These are phyloP conservation scores for Darevskia nairensis DNA, from an alignment of 2,797 vertebrate genomes.

Conservation along the genomic window DNA sequence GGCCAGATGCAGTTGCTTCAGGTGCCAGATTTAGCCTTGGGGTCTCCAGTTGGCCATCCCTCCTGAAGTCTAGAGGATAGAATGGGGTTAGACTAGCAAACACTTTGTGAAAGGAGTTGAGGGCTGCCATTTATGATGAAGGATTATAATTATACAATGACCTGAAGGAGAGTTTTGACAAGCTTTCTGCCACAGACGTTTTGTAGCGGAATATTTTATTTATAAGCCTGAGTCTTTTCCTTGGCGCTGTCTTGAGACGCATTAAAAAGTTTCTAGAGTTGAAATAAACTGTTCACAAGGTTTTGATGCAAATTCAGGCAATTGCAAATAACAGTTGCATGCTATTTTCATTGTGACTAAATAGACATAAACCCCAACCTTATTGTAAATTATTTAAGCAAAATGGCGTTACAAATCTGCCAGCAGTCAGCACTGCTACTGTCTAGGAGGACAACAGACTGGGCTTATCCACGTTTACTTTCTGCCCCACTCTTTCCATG, in stretches of 20 bases:
- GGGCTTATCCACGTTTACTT: too few species aligned
- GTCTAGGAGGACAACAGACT: neutral
- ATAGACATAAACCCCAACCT: neutral
- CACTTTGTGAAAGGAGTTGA: neutral
- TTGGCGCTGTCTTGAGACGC: neutral
- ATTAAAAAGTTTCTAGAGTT: neutral
- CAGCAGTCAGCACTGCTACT: neutral
- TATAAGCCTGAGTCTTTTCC: neutral
- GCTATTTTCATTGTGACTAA: neutral
- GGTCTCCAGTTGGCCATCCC: neutral
- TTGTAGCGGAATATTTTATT: neutral
- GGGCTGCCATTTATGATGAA: neutral
- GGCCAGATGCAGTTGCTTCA: neutral
- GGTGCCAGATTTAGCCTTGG: neutral
- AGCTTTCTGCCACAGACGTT: neutral
- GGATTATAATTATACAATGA: neutral
- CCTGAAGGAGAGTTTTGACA: neutral
- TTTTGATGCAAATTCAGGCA: neutral
- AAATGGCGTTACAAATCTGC: neutral
- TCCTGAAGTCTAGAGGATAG: neutral
- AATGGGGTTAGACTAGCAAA: neutral
- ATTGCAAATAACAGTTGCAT: neutral
- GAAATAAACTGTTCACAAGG: neutral
- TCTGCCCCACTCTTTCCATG: too few species aligned
- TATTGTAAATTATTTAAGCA: neutral